Evolutionary conservation across 2,888 invertebrate species (phyloP).

Genomic region (Megastigmus dorsalis): DNA sequence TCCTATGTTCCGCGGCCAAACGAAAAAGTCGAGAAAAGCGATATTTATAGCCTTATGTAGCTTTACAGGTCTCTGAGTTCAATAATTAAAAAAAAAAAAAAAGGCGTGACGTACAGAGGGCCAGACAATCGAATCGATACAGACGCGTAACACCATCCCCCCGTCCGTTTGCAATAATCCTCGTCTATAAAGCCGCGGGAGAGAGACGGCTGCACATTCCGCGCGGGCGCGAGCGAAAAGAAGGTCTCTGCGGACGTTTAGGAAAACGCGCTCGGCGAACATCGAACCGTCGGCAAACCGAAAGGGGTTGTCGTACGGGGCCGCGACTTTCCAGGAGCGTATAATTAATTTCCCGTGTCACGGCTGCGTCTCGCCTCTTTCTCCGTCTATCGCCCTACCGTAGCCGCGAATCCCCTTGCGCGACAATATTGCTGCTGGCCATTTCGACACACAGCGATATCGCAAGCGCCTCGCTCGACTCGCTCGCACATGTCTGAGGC

Average conservation of each 20-base stretch:
- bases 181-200: neutral
- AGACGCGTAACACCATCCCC: neutral
- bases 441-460: constrained; percentile 72
- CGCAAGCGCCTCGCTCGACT: too few relatives aligned
- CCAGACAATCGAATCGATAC: constrained; percentile 40
- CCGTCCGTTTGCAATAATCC: neutral
- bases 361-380: constrained; percentile 52
- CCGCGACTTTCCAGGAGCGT: constrained; percentile 71
- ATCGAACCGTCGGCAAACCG: too few relatives aligned
- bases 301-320: constrained; percentile 44
- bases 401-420: constrained; percentile 56
- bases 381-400: constrained; percentile 40
- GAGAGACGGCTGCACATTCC: too few relatives aligned
- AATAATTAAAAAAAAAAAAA: constrained; percentile 39
- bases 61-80: constrained; percentile 41
- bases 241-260: constrained; percentile 39
- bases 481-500: constrained; percentile 64
- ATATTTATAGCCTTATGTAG: constrained; percentile 36
- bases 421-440: constrained; percentile 73
- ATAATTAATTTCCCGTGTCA: constrained; percentile 74
- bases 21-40: constrained; percentile 49
- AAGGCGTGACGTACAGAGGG: too few relatives aligned
- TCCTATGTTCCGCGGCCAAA: constrained; percentile 27
- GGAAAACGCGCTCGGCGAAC: constrained; percentile 4
- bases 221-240: constrained; percentile 14